Percentiles rank a stretch among this genome's conserved stretches.
These are phyloP conservation scores for Ephydatia muelleri DNA, from an alignment of 37 sponge, comb jelly and placozoan genomes.

Conservation along the genomic window DNA sequence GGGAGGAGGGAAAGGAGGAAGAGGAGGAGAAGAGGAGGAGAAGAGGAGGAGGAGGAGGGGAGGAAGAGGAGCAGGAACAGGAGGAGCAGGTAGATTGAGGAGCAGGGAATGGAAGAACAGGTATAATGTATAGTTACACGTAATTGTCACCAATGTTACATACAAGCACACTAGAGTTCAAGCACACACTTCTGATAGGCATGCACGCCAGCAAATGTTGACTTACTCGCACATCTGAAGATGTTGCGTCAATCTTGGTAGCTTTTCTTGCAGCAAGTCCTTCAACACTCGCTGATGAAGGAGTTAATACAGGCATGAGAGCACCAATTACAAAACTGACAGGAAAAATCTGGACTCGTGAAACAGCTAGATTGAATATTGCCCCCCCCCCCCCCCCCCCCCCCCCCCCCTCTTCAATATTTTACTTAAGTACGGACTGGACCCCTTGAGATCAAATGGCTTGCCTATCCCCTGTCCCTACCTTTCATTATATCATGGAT, in stretches of 20 bases:
- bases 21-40: constrained; percentile 9
- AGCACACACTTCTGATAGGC: neutral
- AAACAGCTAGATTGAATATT: no score
- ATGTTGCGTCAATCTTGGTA: constrained; percentile 70
- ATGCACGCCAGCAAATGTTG: neutral
- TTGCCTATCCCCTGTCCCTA: no score
- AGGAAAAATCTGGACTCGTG: no score
- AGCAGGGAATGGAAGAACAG: neutral
- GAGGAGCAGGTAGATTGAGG: neutral
- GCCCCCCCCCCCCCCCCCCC: no score
- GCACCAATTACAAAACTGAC: neutral
- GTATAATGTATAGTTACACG: no score
- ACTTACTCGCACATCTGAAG: constrained; percentile 73
- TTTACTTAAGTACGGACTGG: no score
- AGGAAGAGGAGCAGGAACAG: neutral
- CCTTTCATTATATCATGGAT: no score
- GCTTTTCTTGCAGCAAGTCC: constrained; percentile 74
- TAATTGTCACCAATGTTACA: no score
- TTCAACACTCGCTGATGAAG: constrained; percentile 73
- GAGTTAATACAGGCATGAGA: neutral
- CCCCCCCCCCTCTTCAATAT: no score
- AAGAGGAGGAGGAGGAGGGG: constrained; percentile 4
- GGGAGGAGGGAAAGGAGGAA: neutral
- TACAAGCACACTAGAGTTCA: no score
- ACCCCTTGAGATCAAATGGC: no score